Base-by-base conservation (phyloP, 2,113 vertebrate species). In the Orthonyx spaldingii region DNA sequence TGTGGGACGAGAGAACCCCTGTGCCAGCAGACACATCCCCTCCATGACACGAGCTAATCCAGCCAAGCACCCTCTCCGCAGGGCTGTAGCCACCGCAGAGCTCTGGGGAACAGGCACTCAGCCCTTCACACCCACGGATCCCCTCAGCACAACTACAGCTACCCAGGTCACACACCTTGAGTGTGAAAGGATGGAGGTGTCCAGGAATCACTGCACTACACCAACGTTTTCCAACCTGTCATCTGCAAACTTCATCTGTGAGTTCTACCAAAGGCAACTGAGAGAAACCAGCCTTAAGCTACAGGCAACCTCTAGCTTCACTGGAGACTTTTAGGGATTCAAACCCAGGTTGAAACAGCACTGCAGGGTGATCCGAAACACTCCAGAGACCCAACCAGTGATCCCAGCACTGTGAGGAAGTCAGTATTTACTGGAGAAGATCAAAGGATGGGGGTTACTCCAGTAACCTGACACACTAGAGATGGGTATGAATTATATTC, bases 151-250 rank as follows among this genome's bases (percentile, higher is more conserved):
- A 84, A 24, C 35, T 27, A 15, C 3, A 61, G 69, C 6, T 5
- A 32, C 8, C 30, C 35, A 83, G 68, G 10, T 39, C 63, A 53
- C 35, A 55, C 12, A 11, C 11, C 19, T 33, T 5, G 20, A 26
- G 18, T 47, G 27, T 83, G 49, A 37, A 41, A 69, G 37, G 57
- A 46, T 65, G 21, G 7, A 56, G 7, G 24, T 66, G 39, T 13
- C 44, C 83, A 75, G 64, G 44, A 55, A 71, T 33, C 64, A 41
- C 13, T 75, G 44, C 35, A 53, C 39, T 50, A 24, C 16, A 69
- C 9, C 39, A 28, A 1, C 0, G 0, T 9, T 49, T 82, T 60
- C 57, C 79, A 74, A 18, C 11, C 46, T 53, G 8, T 28, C 42
- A 70, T 7, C 76, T 86, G 15, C 66, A 57, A 83, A 74, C 20